Conservation (phyloP, 1,140 invertebrate genomes). For the Drosophila obscura region DNA sequence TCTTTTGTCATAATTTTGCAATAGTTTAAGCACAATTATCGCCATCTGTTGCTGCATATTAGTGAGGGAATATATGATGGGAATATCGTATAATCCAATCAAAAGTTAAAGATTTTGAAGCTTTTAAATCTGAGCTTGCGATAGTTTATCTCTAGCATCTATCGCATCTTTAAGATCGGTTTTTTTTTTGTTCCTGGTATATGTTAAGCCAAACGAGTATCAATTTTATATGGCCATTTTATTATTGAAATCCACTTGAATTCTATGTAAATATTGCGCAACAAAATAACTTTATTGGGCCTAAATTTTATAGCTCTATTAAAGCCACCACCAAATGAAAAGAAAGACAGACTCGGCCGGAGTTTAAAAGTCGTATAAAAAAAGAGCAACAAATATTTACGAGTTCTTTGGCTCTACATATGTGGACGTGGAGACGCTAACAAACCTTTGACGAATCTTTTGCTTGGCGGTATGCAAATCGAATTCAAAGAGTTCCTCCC, state of each 20-base stretch:
- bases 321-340: conserved; percentile 22
- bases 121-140: not conserved
- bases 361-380: conserved; percentile 24
- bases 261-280: conserved; percentile 75
- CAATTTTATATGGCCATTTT: conserved; percentile 46
- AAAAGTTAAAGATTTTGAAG: no score
- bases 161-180: not conserved
- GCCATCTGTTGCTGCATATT: no score
- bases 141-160: conserved; percentile 6
- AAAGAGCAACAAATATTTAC: conserved; percentile 48
- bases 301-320: conserved; percentile 69
- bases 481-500: not conserved
- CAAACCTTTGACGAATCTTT: conserved; percentile 48
- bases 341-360: conserved; percentile 20
- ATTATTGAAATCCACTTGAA: conserved; percentile 44
- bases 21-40: no score
- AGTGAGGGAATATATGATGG: no score
- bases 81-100: no score
- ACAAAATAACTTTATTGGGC: conserved; percentile 75
- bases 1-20: no score
- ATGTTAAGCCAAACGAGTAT: conserved; percentile 29
- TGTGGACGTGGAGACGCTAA: not conserved
- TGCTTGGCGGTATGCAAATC: conserved; percentile 33
- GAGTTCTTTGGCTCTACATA: conserved; percentile 49
- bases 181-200: conserved; percentile 6